Base-by-base conservation (phyloP, 2,888 invertebrate species). In the Eupithecia pulchellata region DNA sequence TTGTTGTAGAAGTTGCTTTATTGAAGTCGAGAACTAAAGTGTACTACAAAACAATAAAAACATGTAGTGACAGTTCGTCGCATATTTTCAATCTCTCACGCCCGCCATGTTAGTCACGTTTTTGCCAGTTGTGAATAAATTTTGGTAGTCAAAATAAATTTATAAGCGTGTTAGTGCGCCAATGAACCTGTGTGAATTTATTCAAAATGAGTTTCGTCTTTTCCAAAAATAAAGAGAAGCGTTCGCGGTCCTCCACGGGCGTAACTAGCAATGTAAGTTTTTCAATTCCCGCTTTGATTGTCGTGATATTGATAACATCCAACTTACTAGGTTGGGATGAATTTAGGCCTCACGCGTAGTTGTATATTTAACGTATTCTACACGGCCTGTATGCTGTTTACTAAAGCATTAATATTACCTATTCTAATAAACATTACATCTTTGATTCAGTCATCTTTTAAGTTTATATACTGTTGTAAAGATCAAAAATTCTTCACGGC, bases 51-150 rank as follows among this genome's bases (percentile, higher is more conserved):
- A 60, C 60, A 30, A 32, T 25, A 61, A 60, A n/a, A 13, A 34
- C 29, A 30, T 29, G 17, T 8, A 61, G 34, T 61, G 61, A 61
- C 61, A 61, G 34, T 61, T 57, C 17, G 39, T 47, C 47, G 58
- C 58, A 11, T 30, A 60, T 70, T 82, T 85, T 84, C 78, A 76
- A 83, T 79, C 20, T 25, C 13, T 52, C 25, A 13, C 52, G 25
- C 52, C 52, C 92, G 92, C 92, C 92, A 93, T 93, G 87, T 92
- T 92, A 89, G 92, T 93, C 92, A 92, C 92, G 92, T 92, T 93
- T 93, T 91, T 89, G 84, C 87, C 81, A 88, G 85, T 89, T 84
- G 85, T 87, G 87, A 86, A 86, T 87, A 84, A 78, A 85, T 85
- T 85, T 60, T 60, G 29, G 11, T 84, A 83, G 81, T 74, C 78